Evolutionary conservation across 2,113 vertebrate genomes (phyloP).

Genomic region (Bostrychus sinensis): DNA sequence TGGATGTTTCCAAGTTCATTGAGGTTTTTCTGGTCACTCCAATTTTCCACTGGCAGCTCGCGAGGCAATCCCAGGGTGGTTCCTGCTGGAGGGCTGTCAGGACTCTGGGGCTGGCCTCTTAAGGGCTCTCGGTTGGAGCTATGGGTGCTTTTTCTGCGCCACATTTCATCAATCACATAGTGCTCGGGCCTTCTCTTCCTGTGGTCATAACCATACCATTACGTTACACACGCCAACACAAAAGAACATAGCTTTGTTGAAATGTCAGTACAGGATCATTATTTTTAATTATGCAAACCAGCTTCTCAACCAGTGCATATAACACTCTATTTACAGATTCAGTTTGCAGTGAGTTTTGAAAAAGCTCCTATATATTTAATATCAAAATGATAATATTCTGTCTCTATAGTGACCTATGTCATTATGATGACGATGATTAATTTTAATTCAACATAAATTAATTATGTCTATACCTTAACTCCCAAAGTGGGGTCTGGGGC

Average conservation of each 20-base stretch:
- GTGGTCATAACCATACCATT: constrained; percentile 7
- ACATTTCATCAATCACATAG: constrained; percentile 59
- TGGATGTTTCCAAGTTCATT: constrained; percentile 81
- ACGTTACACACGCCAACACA: constrained; percentile 23
- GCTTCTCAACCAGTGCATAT: too few species aligned
- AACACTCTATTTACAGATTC: too few species aligned
- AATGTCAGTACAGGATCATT: constrained; percentile 9
- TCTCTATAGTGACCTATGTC: constrained; percentile 8
- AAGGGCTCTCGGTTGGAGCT: constrained; percentile 62
- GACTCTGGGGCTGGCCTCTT: constrained; percentile 72
- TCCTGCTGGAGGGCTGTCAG: constrained; percentile 80
- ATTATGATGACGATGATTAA: too few species aligned
- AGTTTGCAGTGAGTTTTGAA: too few species aligned
- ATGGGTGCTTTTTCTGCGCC: constrained; percentile 68
- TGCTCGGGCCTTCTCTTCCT: constrained; percentile 40
- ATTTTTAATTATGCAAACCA: too few species aligned
- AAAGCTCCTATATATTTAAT: too few species aligned
- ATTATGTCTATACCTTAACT: too few species aligned
- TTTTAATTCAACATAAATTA: too few species aligned
- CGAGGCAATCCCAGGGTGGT: constrained; percentile 84
- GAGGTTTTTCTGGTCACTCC: constrained; percentile 85
- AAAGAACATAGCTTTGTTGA: constrained; percentile 21
- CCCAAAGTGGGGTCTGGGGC: too few species aligned
- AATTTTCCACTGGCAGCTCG: constrained; percentile 85
- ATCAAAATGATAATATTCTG: too few species aligned